A percentile compares a stretch with the other conserved stretches of the same genome.
Evolutionary conservation across 2,797 vertebrate genomes (phyloP).

Genomic region (Enteromius paludinosus): DNA sequence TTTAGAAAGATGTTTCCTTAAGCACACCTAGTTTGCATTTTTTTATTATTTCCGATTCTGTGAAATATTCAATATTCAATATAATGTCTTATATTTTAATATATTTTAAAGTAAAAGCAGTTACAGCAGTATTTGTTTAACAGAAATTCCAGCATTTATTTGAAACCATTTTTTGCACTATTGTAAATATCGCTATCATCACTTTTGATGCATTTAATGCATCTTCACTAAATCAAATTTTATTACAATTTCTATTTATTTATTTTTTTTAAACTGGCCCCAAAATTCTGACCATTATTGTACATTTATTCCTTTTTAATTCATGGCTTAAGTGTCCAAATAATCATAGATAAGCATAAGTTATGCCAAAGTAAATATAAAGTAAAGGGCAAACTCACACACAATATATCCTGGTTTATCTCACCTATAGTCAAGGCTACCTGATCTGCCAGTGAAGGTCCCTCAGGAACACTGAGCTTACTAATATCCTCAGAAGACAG

Average conservation of each 20-base stretch:
- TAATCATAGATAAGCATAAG: background rate
- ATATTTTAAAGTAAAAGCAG: background rate
- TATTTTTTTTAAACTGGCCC: too few relatives aligned
- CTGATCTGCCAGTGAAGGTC: conserved; percentile 79
- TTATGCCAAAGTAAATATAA: background rate
- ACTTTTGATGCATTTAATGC: background rate
- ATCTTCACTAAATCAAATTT: background rate
- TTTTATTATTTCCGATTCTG: background rate
- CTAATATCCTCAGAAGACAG: conserved; percentile 79
- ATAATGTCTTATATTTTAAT: background rate
- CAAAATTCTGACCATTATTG: background rate
- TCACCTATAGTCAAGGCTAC: conserved; percentile 87
- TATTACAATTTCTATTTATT: too few relatives aligned
- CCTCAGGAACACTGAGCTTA: conserved; percentile 74
- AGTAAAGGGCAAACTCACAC: background rate
- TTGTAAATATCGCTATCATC: background rate
- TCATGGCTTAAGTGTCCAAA: background rate
- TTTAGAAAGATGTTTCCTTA: background rate
- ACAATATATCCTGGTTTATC: conserved; percentile 10
- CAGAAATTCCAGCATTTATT: background rate
- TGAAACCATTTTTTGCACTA: background rate
- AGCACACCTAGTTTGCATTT: background rate
- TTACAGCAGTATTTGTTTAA: background rate
- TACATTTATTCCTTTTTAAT: background rate
- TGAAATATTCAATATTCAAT: background rate